Evolutionary conservation across 2,797 vertebrate genomes (phyloP).

Genomic region (Knipowitschia caucasica): DNA sequence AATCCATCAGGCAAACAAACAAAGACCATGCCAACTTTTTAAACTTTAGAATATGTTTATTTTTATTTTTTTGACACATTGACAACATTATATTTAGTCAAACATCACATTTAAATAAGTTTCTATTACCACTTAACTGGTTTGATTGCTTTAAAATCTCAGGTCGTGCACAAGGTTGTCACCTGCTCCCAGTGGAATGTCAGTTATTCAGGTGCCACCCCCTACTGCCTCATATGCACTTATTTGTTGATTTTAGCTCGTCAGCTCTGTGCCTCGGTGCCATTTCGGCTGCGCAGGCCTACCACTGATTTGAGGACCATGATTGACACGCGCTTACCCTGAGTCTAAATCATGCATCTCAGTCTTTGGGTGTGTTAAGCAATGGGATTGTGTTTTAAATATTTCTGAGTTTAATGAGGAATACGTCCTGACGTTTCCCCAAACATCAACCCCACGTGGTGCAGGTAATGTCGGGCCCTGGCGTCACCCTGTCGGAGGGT

Average conservation of each 20-base stretch:
- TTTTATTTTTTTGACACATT: too few species aligned
- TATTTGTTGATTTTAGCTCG: conserved; percentile 71
- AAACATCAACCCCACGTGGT: conserved; percentile 48
- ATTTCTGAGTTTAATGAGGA: conserved; percentile 49
- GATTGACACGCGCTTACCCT: conserved; percentile 37
- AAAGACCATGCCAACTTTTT: conserved; percentile 44
- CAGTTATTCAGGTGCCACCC: conserved; percentile 37
- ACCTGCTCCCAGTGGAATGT: conserved; percentile 52
- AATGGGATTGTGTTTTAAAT: conserved; percentile 10
- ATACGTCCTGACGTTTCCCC: conserved; percentile 70
- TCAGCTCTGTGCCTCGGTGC: conserved; percentile 52
- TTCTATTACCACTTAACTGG: conserved; percentile 13
- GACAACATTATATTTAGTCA: too few species aligned
- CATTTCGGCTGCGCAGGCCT: conserved; percentile 54
- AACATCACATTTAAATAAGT: too few species aligned
- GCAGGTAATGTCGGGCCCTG: conserved; percentile 82
- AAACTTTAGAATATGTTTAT: too few species aligned
- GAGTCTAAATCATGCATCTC: conserved; percentile 25
- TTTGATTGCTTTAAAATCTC: conserved; percentile 3
- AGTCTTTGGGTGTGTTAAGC: conserved; percentile 13
- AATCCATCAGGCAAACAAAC: conserved; percentile 73
- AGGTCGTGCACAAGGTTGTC: too few species aligned
- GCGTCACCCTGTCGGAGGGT: conserved; percentile 86
- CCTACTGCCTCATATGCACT: conserved; percentile 45
- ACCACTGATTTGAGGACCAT: conserved; percentile 59